phyloP scores from a whole-genome alignment of 2,888 invertebrate species.

The Drosophila heteroneura region DNA sequence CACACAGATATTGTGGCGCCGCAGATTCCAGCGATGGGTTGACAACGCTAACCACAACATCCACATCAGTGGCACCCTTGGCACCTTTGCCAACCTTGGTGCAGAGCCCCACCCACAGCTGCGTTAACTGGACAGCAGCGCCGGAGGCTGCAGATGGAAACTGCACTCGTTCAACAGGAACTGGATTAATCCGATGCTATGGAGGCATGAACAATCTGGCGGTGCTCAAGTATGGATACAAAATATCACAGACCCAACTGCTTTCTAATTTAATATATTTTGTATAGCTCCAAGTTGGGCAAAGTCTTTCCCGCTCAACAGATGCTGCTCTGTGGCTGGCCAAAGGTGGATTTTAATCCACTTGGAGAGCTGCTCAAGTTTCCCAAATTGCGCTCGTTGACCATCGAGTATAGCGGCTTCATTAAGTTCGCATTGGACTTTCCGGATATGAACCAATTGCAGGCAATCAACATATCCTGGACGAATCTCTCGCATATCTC shows the following conservation, averaged over 20 bases:
- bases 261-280: not conserved
- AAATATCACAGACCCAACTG: not conserved
- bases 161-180: conserved; percentile 71
- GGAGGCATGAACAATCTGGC: conserved; percentile 83
- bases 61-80: not conserved
- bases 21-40: conserved; percentile 3
- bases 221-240: conserved; percentile 59
- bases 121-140: conserved; percentile 78
- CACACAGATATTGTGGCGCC: conserved; percentile 15
- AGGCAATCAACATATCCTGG: conserved; percentile 85
- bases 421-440: conserved; percentile 80
- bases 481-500: conserved; percentile 83
- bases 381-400: conserved; percentile 78
- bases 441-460: conserved; percentile 81
- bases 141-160: conserved; percentile 80
- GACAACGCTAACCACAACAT: not conserved
- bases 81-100: not conserved
- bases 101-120: conserved; percentile 37
- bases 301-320: conserved; percentile 47
- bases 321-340: conserved; percentile 83
- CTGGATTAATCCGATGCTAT: conserved; percentile 78
- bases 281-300: conserved; percentile 52
- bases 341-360: conserved; percentile 79
- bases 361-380: conserved; percentile 74
- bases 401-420: conserved; percentile 83